phyloP scores from a whole-genome alignment of 2,797 vertebrate species.

The Crocodylus rhombifer region DNA sequence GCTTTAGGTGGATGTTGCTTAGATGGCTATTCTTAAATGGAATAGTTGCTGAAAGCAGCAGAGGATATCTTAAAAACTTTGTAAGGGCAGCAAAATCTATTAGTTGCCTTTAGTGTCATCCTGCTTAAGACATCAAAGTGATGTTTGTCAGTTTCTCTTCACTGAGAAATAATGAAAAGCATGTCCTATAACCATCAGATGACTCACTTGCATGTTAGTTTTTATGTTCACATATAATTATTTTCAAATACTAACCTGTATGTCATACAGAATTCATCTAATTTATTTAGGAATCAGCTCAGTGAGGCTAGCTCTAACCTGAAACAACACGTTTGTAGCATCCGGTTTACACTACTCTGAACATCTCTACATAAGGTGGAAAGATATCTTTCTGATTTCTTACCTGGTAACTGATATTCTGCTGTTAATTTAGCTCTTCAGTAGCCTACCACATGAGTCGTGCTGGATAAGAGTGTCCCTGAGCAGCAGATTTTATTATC shows the following conservation, averaged over 20 bases:
- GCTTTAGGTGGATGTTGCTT: conserved; percentile 59
- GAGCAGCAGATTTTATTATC: no score
- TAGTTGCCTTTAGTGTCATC: conserved; percentile 23
- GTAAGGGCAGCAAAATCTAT: neutral
- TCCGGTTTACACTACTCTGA: neutral
- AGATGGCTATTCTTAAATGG: conserved; percentile 52
- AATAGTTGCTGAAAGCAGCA: no score
- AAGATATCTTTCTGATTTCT: neutral
- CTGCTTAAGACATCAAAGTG: conserved; percentile 34
- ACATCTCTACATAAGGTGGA: neutral
- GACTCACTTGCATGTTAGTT: neutral
- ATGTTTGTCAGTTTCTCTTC: accelerated
- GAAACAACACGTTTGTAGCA: neutral
- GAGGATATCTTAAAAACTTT: neutral
- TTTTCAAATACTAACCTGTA: neutral
- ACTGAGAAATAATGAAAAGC: neutral
- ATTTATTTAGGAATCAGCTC: neutral
- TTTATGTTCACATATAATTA: neutral
- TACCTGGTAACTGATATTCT: neutral
- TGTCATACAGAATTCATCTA: neutral
- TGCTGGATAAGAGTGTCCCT: neutral
- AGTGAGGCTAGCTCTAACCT: neutral
- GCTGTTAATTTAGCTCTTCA: neutral
- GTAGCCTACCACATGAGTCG: accelerated
- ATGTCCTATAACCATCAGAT: neutral